Percentiles rank a stretch among this genome's conserved stretches.
phyloP scores from a whole-genome alignment of 2,113 vertebrate genomes.

The Haplochromis burtoni region DNA sequence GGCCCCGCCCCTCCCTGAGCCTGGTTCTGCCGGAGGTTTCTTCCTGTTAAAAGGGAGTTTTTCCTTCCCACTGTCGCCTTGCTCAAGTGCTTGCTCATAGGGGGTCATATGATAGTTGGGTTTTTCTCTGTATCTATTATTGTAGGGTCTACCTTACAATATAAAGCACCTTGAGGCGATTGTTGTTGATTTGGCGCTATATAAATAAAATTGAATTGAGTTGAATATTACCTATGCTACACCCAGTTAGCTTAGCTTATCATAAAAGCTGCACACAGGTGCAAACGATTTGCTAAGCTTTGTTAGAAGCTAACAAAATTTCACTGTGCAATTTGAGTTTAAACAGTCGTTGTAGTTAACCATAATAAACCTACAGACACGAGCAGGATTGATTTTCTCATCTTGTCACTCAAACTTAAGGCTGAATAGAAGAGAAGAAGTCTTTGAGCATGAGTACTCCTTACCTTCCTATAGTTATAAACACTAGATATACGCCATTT shows the following conservation, averaged over 20 bases:
- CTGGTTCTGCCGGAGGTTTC: fast-evolving
- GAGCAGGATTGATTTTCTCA: not conserved
- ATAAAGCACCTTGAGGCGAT: not conserved
- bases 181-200: not conserved
- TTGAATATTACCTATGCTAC: not conserved
- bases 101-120: no score
- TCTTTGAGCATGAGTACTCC: not conserved
- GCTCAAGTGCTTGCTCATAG: fast-evolving
- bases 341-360: not conserved
- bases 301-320: not conserved
- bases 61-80: not conserved
- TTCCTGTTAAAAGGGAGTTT: not conserved
- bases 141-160: not conserved
- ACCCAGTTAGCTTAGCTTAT: not conserved
- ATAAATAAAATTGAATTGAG: not conserved
- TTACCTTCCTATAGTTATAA: not conserved
- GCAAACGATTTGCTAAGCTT: not conserved
- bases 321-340: fast-evolving
- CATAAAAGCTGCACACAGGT: not conserved
- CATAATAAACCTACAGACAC: not conserved
- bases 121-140: not conserved
- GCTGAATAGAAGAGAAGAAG: not conserved
- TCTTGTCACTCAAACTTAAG: not conserved
- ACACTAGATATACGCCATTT: fast-evolving
- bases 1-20: not conserved